A percentile compares a stretch with the other conserved stretches of the same genome.
Evolutionary conservation across 2,113 vertebrate genomes (phyloP).

Genomic region (Azemiops feae): DNA sequence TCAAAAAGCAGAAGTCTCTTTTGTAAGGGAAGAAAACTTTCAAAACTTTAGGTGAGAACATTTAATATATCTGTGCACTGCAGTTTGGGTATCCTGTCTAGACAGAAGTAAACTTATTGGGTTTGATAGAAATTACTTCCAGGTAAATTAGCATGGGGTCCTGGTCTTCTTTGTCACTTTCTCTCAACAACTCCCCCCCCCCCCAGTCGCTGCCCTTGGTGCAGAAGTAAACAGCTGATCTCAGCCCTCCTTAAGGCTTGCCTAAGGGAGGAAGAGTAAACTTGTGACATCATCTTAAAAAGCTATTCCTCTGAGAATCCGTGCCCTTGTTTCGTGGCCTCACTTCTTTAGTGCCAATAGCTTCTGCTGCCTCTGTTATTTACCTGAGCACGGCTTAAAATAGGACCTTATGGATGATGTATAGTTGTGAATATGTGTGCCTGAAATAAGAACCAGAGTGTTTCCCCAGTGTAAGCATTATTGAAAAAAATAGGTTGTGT

Average conservation of each 20-base stretch:
- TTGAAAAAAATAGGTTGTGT: neutral
- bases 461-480: neutral
- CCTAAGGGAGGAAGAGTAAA: constrained; percentile 20
- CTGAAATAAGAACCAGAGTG: neutral
- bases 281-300: constrained; percentile 17
- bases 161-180: neutral
- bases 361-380: neutral
- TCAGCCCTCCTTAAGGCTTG: constrained; percentile 42
- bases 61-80: neutral
- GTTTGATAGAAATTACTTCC: neutral
- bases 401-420: constrained; percentile 13
- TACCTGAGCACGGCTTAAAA: constrained; percentile 38
- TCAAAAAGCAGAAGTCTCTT: neutral
- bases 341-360: constrained; percentile 14
- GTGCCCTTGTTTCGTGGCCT: neutral
- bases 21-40: neutral
- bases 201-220: neutral
- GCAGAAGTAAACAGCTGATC: constrained; percentile 26
- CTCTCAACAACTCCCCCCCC: neutral
- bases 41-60: neutral
- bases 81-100: neutral
- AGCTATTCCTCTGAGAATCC: constrained; percentile 4
- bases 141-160: neutral
- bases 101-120: neutral
- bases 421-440: neutral